Conservation (phyloP, 2,888 invertebrate species). For the Laothoe populi region DNA sequence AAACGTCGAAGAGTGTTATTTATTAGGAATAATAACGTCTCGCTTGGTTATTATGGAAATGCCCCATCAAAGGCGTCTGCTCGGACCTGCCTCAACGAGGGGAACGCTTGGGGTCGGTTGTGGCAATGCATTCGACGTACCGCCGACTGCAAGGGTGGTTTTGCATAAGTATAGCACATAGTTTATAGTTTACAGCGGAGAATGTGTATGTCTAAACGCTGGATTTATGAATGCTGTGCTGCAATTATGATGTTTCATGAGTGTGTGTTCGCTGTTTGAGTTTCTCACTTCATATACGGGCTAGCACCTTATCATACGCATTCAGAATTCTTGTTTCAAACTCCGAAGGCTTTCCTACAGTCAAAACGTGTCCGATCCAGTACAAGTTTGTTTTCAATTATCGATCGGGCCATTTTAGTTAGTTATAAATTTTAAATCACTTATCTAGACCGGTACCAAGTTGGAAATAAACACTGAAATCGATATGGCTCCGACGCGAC, state of each 20-base stretch:
- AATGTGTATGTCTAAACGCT: constrained; percentile 72
- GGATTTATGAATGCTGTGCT: constrained; percentile 73
- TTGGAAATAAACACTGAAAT: constrained; percentile 71
- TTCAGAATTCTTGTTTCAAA: constrained; percentile 22
- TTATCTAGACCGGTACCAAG: constrained; percentile 58
- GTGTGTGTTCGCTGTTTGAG: constrained; percentile 48
- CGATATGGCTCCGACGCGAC: constrained; percentile 63
- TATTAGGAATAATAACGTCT: constrained; percentile 50
- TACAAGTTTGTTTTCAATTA: constrained; percentile 41
- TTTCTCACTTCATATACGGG: constrained; percentile 19
- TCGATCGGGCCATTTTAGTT: constrained; percentile 54
- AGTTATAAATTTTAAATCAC: constrained; percentile 70
- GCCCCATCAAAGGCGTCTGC: constrained; percentile 73
- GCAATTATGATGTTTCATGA: constrained; percentile 68
- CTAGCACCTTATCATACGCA: constrained; percentile 4
- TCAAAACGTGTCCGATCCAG: constrained; percentile 28
- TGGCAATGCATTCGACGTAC: constrained; percentile 77
- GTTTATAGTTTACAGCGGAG: constrained; percentile 62
- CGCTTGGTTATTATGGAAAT: constrained; percentile 70
- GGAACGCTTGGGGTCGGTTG: constrained; percentile 79
- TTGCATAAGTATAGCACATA: constrained; percentile 72
- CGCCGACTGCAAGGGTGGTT: constrained; percentile 76
- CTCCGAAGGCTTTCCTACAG: constrained; percentile 5
- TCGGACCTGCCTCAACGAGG: constrained; percentile 75
- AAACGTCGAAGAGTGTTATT: constrained; percentile 18